Evolutionary conservation across 2,888 invertebrate species (phyloP), one percentile per base, ranked within the genome.

Genomic region (Agonopterix alstromeriana): DNA sequence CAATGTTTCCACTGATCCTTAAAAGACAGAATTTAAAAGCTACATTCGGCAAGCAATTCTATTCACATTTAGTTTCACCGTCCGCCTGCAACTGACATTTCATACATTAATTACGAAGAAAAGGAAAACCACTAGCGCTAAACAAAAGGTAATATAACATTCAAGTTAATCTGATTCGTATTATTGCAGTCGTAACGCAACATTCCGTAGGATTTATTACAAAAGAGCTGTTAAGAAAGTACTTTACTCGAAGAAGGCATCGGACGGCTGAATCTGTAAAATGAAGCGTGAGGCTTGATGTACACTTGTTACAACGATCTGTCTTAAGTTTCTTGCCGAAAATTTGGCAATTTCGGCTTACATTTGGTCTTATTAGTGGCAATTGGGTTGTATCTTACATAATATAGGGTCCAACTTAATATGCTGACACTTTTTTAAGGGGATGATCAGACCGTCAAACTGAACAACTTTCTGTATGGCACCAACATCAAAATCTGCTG

Each of bases 151-250:
- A 82, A 76, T 79, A 73, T 66, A 38, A 70, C 67, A 64, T 71
- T 67, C 62, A 62, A 60, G 58, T 76, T 77, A 81, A 86, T 86
- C 86, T 79, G 83, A 85, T 86, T 75, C 63, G 63, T 78, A 77
- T 80, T 84, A 82, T 83, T 79, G 78, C 76, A 75, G 70, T 75
- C 67, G 70, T 72, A 82, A 80, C 75, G 77, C 73, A 80, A 72
- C 77, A 74, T 77, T 79, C 77, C 61, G 56, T 56, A 56, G 68
- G 78, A 85, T 86, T 86, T 86, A 85, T 84, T 85, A 74, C 82
- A 75, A 80, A 77, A 77, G 72, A 77, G 77, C 77, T 78, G 81
- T 81, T 80, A 81, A 76, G 73, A 77, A 67, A 67, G 70, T 65
- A 60, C 70, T 76, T 70, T 66, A 63, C 53, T 55, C 57, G 54